phyloP scores from a whole-genome alignment of 1,140 invertebrate species.

The Sogatella furcifera region DNA sequence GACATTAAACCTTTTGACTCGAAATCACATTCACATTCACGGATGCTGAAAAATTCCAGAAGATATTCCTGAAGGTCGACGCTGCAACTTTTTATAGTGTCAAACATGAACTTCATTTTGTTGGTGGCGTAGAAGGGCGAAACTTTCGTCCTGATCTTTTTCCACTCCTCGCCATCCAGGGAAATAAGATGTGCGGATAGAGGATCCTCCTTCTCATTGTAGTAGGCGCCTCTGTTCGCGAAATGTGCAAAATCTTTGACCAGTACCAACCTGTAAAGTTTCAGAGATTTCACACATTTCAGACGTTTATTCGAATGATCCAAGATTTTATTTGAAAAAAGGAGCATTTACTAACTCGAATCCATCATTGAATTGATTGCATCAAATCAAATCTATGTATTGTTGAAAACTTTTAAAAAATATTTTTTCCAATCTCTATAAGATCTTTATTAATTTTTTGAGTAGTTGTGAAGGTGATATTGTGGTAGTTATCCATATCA shows the following conservation, averaged over 20 bases:
- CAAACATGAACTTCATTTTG: constrained; percentile 47
- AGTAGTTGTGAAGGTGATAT: no score
- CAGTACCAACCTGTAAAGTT: constrained; percentile 37
- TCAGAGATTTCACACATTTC: constrained; percentile 27
- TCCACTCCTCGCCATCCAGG: constrained; percentile 42
- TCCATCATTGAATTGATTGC: no score
- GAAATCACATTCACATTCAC: background rate
- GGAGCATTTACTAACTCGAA: no score
- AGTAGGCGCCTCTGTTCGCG: constrained; percentile 34
- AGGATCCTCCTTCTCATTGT: constrained; percentile 37
- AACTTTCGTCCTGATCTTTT: constrained; percentile 41
- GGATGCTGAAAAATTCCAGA: background rate
- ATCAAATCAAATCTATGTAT: no score
- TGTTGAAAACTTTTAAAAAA: no score
- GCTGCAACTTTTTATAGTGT: constrained; percentile 35
- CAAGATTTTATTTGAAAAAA: no score
- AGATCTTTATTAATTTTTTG: no score
- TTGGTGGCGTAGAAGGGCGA: constrained; percentile 48
- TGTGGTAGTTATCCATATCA: no score
- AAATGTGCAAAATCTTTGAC: constrained; percentile 43
- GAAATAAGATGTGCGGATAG: constrained; percentile 38
- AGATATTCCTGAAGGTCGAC: background rate
- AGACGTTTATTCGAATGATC: no score
- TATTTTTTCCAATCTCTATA: no score
- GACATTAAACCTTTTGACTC: background rate